These are phyloP conservation scores for Drosophila gaucha DNA, from an alignment of 2,888 invertebrate species.

Conservation along the genomic window DNA sequence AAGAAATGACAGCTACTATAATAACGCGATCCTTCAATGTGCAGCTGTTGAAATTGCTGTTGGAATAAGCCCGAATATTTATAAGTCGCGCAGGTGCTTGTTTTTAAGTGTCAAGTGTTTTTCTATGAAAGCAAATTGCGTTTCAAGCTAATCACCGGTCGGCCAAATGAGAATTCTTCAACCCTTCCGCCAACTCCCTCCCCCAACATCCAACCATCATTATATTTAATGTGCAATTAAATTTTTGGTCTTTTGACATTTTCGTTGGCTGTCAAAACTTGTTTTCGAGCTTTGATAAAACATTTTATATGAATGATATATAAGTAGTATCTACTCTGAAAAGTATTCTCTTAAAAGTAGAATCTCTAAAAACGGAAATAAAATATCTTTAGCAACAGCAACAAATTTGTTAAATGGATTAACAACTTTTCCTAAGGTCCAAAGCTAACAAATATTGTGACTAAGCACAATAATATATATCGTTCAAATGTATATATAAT, in stretches of 20 bases:
- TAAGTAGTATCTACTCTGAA: background rate
- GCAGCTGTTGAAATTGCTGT: conserved; percentile 2
- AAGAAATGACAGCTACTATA: conserved; percentile 17
- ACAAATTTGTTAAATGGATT: no score
- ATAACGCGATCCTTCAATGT: conserved; percentile 28
- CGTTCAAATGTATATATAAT: background rate
- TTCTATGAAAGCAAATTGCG: conserved; percentile 10
- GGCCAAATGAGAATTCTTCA: conserved; percentile 14
- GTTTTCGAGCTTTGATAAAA: conserved; percentile 13
- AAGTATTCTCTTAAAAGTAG: no score
- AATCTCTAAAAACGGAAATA: no score
- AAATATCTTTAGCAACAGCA: background rate
- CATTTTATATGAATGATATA: background rate
- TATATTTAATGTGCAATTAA: conserved; percentile 64
- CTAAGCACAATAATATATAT: background rate
- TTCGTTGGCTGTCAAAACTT: conserved; percentile 21
- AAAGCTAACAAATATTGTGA: background rate
- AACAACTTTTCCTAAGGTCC: background rate
- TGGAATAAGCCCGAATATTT: conserved; percentile 21
- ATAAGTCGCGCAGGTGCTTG: conserved; percentile 36
- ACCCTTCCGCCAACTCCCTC: background rate
- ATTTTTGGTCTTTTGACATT: conserved; percentile 37
- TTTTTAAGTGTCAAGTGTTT: conserved; percentile 36
- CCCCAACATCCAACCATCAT: conserved; percentile 30
- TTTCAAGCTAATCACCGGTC: conserved; percentile 23